Percentiles rank a stretch among this genome's conserved stretches.
phyloP scores from a whole-genome alignment of 2,888 invertebrate genomes.

The Nematopogon swammerdamellus region DNA sequence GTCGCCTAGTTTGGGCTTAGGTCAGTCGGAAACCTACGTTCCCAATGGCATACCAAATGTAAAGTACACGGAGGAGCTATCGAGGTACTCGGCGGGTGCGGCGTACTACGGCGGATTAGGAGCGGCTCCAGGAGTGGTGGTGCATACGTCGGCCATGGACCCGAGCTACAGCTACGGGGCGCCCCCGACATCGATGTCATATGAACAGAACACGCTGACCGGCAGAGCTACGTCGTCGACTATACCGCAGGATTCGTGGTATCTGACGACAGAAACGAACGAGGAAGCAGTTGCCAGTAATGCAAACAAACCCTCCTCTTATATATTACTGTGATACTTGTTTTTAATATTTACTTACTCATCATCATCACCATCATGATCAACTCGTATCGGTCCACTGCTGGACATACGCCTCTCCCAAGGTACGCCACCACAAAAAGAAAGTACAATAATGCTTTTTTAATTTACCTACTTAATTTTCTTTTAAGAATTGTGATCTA shows the following conservation, averaged over 20 bases:
- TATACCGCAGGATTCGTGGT: neutral
- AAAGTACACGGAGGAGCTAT: constrained; percentile 36
- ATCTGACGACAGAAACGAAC: neutral
- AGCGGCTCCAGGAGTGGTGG: constrained; percentile 20
- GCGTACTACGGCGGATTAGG: constrained; percentile 33
- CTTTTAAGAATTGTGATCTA: too few species aligned
- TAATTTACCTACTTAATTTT: too few species aligned
- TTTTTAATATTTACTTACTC: too few species aligned
- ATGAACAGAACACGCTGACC: neutral
- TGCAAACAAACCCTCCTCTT: neutral
- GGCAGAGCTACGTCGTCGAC: neutral
- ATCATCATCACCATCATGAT: too few species aligned
- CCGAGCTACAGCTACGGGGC: constrained; percentile 25
- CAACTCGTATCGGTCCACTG: too few species aligned
- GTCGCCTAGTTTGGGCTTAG: neutral
- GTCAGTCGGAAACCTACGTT: constrained; percentile 33
- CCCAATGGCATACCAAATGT: constrained; percentile 36
- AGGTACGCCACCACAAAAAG: too few species aligned
- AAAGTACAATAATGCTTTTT: too few species aligned
- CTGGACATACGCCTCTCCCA: too few species aligned
- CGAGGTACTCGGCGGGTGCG: constrained; percentile 26
- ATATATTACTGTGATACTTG: neutral
- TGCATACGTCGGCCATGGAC: constrained; percentile 31
- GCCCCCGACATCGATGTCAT: neutral
- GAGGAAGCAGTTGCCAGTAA: neutral